Evolutionary conservation across 2,888 invertebrate species (phyloP).

Genomic region (Teleiodes luculella): DNA sequence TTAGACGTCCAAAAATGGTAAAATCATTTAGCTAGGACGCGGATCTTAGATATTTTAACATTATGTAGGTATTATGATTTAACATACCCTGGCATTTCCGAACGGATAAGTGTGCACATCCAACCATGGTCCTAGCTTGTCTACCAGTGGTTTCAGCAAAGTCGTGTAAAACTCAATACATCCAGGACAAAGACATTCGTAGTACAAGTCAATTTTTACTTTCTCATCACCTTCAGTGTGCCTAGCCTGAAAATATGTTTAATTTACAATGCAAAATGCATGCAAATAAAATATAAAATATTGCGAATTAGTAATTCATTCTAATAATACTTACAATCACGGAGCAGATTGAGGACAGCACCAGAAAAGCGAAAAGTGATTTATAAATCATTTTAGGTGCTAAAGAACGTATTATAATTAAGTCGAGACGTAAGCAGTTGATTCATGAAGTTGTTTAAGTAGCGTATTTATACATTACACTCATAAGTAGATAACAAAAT

Average conservation of each 20-base stretch:
- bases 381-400: not conserved
- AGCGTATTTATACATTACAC: too few species aligned
- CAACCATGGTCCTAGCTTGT: constrained; percentile 25
- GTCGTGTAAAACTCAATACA: constrained; percentile 79
- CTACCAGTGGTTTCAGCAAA: constrained; percentile 24
- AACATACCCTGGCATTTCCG: constrained; percentile 84
- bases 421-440: too few species aligned
- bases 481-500: too few species aligned
- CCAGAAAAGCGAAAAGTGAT: not conserved
- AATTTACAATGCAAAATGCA: too few species aligned
- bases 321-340: not conserved
- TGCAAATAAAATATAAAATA: too few species aligned
- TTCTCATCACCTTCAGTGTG: constrained; percentile 6
- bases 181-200: constrained; percentile 87
- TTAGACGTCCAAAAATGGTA: too few species aligned
- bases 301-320: too few species aligned
- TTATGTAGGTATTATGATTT: too few species aligned
- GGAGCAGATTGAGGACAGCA: not conserved
- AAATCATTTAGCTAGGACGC: too few species aligned
- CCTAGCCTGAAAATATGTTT: not conserved
- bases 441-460: too few species aligned
- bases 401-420: too few species aligned
- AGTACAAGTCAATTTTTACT: constrained; percentile 68
- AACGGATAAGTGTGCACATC: constrained; percentile 79
- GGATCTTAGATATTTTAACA: too few species aligned